Conservation (phyloP, 2,888 invertebrate species). For the Didymodactylos carnosus region DNA sequence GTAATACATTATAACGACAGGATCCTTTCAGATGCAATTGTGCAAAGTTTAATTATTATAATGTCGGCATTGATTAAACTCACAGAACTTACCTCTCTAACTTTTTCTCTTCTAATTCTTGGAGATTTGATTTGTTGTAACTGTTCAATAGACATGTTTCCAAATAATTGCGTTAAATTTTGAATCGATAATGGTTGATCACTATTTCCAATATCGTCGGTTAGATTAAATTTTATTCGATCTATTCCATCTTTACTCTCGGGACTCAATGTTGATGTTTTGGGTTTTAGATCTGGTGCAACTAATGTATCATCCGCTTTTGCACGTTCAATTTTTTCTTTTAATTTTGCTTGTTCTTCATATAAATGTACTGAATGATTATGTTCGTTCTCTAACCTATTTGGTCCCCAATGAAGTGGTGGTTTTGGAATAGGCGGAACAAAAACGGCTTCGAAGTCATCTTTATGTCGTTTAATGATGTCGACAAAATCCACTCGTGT, state of each 20-base stretch:
- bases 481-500: background rate
- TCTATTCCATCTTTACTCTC: too few species aligned
- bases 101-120: background rate
- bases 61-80: too few species aligned
- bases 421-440: background rate
- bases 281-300: background rate
- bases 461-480: background rate
- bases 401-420: background rate
- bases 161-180: background rate
- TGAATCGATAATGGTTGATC: background rate
- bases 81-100: background rate
- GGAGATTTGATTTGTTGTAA: background rate
- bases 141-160: background rate
- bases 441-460: background rate
- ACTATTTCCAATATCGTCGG: background rate
- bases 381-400: background rate
- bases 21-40: too few species aligned
- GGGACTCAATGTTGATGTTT: too few species aligned
- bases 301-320: background rate
- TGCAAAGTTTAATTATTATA: too few species aligned
- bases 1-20: too few species aligned
- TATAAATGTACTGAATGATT: background rate
- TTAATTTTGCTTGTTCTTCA: background rate
- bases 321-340: background rate
- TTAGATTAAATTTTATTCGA: background rate